Conservation (phyloP, 1,140 invertebrate species). For the Venturia canescens region DNA sequence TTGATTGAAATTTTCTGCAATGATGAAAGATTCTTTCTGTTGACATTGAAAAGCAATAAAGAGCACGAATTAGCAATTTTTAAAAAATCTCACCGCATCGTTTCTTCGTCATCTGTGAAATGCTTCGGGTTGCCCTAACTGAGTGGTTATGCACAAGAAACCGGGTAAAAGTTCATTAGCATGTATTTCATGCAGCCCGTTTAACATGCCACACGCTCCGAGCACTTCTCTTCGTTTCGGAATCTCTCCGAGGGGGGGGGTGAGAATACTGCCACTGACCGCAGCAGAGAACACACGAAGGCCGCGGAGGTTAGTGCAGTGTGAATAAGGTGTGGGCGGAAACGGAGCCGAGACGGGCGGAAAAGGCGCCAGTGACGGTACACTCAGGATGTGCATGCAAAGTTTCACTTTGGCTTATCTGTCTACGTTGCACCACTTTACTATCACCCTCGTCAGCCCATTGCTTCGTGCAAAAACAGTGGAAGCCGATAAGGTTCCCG, state of each 20-base stretch:
- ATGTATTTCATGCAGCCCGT: conserved; percentile 38
- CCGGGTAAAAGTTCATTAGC: conserved; percentile 31
- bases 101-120: not conserved
- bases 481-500: conserved; percentile 35
- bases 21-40: too few species aligned
- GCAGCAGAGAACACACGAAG: conserved; percentile 29
- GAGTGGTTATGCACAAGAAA: conserved; percentile 5
- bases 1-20: too few species aligned
- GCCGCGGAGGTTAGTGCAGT: not conserved
- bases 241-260: not conserved
- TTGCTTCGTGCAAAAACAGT: conserved; percentile 38
- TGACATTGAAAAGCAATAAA: not conserved
- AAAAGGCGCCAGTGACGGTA: conserved; percentile 33
- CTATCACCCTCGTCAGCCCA: conserved; percentile 25
- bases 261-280: conserved; percentile 3
- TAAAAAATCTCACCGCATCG: not conserved
- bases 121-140: not conserved
- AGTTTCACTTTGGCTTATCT: conserved; percentile 47
- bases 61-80: not conserved
- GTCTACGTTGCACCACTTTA: conserved; percentile 20
- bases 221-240: conserved; percentile 15
- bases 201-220: conserved; percentile 11
- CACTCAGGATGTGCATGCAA: conserved; percentile 40
- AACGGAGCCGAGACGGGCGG: conserved; percentile 41
- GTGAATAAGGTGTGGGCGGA: conserved; percentile 40